Percentiles rank a stretch among this genome's conserved stretches.
These are phyloP conservation scores for Lepidurus couesii DNA, from an alignment of 1,140 invertebrate genomes.

Conservation along the genomic window DNA sequence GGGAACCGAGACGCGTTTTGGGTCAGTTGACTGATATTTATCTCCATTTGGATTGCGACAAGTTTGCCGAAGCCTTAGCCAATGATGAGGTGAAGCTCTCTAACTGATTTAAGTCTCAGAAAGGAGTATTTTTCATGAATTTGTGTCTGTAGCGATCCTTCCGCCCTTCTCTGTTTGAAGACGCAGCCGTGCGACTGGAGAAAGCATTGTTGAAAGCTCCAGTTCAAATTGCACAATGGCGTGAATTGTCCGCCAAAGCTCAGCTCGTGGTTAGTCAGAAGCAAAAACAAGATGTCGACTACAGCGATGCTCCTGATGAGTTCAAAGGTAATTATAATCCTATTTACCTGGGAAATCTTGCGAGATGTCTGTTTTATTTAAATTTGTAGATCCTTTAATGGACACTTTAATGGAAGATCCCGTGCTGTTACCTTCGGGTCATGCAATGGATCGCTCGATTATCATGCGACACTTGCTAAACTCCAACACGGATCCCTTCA, in stretches of 20 bases:
- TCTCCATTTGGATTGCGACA: slow-evolving; percentile 86
- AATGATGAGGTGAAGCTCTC: slow-evolving; percentile 67
- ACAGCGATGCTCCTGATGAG: slow-evolving; percentile 92
- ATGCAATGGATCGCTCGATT: slow-evolving; percentile 89
- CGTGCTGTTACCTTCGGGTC: slow-evolving; percentile 85
- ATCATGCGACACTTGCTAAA: slow-evolving; percentile 92
- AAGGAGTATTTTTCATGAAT: neutral
- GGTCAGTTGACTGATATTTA: slow-evolving; percentile 94
- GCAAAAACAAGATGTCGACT: slow-evolving; percentile 80
- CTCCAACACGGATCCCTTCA: slow-evolving; percentile 95
- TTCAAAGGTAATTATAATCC: slow-evolving; percentile 60
- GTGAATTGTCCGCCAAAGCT: slow-evolving; percentile 69
- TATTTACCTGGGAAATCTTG: slow-evolving; percentile 27
- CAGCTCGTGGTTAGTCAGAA: slow-evolving; percentile 74
- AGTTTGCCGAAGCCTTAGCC: slow-evolving; percentile 81
- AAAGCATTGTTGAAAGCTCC: slow-evolving; percentile 74
- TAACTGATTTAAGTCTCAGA: neutral
- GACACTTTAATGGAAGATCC: slow-evolving; percentile 96
- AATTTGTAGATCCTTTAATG: slow-evolving; percentile 80
- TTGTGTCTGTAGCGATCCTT: slow-evolving; percentile 71
- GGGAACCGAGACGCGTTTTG: slow-evolving; percentile 86
- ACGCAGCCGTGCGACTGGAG: slow-evolving; percentile 73
- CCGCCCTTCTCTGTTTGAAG: slow-evolving; percentile 81
- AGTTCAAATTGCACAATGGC: slow-evolving; percentile 66
- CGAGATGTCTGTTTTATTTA: slow-evolving; percentile 33